Evolutionary conservation across 2,888 invertebrate genomes (phyloP).

Genomic region (Synanthedon formicaeformis): DNA sequence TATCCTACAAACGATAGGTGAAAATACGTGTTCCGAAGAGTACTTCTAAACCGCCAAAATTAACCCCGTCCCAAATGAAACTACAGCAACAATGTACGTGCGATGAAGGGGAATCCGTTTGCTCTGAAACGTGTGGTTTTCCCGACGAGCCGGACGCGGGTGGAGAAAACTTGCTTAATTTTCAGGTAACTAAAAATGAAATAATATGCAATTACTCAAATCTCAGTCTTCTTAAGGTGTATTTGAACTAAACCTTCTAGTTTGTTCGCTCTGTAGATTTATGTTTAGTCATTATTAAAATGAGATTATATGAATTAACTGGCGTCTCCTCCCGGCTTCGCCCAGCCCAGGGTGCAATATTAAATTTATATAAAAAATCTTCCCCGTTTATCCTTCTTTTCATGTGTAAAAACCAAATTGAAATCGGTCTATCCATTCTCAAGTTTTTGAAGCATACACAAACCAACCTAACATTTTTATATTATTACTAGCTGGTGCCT

Average conservation of each 20-base stretch:
- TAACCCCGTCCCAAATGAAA: conserved; percentile 47
- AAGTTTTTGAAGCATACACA: no score
- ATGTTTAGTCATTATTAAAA: no score
- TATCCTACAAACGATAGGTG: conserved; percentile 30
- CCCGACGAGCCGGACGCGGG: conserved; percentile 14
- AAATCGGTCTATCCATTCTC: no score
- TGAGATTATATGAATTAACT: no score
- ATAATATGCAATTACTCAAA: not conserved
- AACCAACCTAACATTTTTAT: no score
- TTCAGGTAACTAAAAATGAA: conserved; percentile 28
- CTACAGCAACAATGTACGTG: conserved; percentile 54
- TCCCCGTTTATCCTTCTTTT: no score
- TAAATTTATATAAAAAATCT: no score
- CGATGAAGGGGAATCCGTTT: conserved; percentile 46
- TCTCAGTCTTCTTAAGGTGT: not conserved
- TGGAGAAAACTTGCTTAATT: conserved; percentile 33
- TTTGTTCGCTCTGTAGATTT: not conserved
- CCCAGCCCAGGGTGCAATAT: no score
- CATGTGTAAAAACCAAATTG: no score
- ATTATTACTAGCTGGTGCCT: no score
- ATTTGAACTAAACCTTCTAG: not conserved
- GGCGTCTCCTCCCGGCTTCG: no score
- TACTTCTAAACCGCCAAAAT: conserved; percentile 50
- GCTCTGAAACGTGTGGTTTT: conserved; percentile 46
- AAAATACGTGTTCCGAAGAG: conserved; percentile 74